Evolutionary conservation across 2,113 vertebrate genomes (phyloP).

Genomic region (Tylochromis polylepis): DNA sequence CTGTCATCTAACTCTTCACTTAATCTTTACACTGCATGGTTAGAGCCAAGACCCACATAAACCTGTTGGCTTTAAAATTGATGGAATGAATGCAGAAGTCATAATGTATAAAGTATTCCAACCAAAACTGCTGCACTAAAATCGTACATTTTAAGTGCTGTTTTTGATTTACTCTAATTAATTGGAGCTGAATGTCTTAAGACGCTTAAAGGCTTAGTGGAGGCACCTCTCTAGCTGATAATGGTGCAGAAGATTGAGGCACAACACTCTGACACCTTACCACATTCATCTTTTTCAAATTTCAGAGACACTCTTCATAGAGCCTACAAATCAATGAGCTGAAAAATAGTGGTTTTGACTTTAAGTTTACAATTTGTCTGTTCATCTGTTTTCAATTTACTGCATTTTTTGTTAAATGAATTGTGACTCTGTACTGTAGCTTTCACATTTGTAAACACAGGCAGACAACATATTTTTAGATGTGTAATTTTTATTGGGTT

Average conservation of each 20-base stretch:
- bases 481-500: background rate
- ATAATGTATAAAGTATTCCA: background rate
- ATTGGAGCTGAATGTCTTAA: constrained; percentile 18
- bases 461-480: background rate
- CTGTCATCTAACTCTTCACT: background rate
- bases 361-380: background rate
- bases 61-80: background rate
- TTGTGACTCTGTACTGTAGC: background rate
- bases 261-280: background rate
- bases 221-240: background rate
- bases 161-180: constrained; percentile 18
- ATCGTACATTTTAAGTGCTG: background rate
- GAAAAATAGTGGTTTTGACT: background rate
- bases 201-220: constrained; percentile 43
- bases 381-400: background rate
- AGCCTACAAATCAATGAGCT: background rate
- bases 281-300: background rate
- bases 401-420: background rate
- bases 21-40: background rate
- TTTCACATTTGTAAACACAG: background rate
- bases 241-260: background rate
- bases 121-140: background rate
- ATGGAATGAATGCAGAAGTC: background rate
- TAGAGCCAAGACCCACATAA: background rate
- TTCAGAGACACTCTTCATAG: background rate